Base-by-base conservation (phyloP, 2,888 invertebrate genomes). In the Hemicrepidius hirtus region DNA sequence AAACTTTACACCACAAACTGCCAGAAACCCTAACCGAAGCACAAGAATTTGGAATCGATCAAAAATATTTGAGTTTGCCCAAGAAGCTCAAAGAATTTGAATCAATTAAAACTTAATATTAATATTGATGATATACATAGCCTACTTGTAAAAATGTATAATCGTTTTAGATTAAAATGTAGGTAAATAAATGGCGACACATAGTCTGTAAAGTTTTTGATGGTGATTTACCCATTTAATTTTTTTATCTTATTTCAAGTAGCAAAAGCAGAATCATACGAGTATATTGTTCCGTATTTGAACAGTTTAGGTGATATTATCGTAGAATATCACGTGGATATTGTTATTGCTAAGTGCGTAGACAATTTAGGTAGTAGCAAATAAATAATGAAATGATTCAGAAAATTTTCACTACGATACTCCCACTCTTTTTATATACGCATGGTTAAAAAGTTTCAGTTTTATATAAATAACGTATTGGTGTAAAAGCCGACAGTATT, bases 1-100 rank as follows among this genome's bases (percentile, higher is more conserved):
- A 92, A 85, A 92, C 92, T 1, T 84, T 91, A 67, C 89, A 91
- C 80, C 87, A 87, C 68, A 89, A 88, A 79, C 83, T 92, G 69
- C 92, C 92, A 49, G 92, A 92, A 85, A 91, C 91, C 3, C 82
- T 92, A 75, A 88, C 88, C 79, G 92, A 92, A 76, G 91, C 91
- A 0, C 86, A 88, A 77, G 80, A 84, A 21, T 91, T 92, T 84
- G 91, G 91, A 4, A 66, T 63, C 2, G 53, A 74, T 62, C 76
- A 77, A 68, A 46, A 59, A 20, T 64, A 21, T 57, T 75, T 49
- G 53, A 44, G 35, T 18, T 24, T 74, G 1, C 68, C 68, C 9
- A 68, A 40, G 20, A 63, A 59, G 49, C 3, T 0, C 0, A 55
- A 49, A 44, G 28, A 53, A n/a, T 50, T 40, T 16, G 21, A 62